Evolutionary conservation across 2,888 invertebrate genomes (phyloP).

Genomic region (Clitarchus hookeri): DNA sequence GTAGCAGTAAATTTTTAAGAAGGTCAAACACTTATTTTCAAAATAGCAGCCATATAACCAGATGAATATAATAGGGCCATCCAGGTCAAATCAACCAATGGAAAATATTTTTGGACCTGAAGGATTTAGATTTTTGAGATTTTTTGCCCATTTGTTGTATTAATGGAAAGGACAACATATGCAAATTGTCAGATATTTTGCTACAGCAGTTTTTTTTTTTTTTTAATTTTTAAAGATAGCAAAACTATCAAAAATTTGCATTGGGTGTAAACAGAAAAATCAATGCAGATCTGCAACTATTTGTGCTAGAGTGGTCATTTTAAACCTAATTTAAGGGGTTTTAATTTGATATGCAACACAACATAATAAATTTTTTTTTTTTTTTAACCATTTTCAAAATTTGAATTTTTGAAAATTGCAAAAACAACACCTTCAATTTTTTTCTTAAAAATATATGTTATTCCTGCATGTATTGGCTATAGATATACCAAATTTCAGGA

Average conservation of each 20-base stretch:
- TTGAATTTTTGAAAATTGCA: too few relatives aligned
- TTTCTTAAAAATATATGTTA: too few relatives aligned
- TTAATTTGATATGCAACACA: conserved; percentile 16
- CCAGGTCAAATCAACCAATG: not conserved
- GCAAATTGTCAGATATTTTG: not conserved
- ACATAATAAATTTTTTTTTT: too few relatives aligned
- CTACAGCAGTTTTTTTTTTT: not conserved
- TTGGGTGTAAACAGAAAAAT: not conserved
- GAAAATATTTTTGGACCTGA: conserved; percentile 12
- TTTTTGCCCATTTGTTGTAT: conserved; percentile 10
- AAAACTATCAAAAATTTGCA: not conserved
- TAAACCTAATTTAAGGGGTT: not conserved
- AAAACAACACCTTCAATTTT: not conserved
- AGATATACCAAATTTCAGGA: too few relatives aligned
- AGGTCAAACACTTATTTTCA: too few relatives aligned
- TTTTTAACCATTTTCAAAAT: too few relatives aligned
- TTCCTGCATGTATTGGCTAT: too few relatives aligned
- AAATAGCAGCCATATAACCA: too few relatives aligned
- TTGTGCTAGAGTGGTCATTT: not conserved
- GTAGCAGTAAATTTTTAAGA: too few relatives aligned
- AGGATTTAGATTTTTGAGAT: conserved; percentile 1
- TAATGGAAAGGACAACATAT: too few relatives aligned
- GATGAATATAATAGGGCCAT: too few relatives aligned
- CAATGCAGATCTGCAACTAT: not conserved
- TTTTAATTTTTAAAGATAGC: not conserved